A percentile compares a stretch with the other conserved stretches of the same genome.
Conservation (phyloP, 2,888 invertebrate species). For the Criorhina ranunculi region DNA sequence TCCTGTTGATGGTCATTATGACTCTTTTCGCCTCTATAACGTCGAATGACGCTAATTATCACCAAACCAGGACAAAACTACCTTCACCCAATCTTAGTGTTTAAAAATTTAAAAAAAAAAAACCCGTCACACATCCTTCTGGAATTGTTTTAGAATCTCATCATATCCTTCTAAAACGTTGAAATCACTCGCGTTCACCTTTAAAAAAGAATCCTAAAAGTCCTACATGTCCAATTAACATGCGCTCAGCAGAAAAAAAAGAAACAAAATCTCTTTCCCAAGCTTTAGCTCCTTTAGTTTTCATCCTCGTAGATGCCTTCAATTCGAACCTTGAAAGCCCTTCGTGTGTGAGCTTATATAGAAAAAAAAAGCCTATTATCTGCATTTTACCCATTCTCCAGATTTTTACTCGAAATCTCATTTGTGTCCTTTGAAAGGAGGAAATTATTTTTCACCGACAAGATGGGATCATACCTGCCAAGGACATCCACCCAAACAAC, state of each 20-base stretch:
- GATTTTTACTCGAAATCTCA: slow-evolving; percentile 9
- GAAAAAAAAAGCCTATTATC: slow-evolving; percentile 18
- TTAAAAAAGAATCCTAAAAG: background rate
- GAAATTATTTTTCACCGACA: slow-evolving; percentile 47
- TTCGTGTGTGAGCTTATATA: background rate
- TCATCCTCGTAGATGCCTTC: too few relatives aligned
- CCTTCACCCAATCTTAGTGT: too few relatives aligned
- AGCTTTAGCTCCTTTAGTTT: too few relatives aligned
- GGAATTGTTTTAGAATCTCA: too few relatives aligned
- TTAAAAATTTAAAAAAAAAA: too few relatives aligned
- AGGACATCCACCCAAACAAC: slow-evolving; percentile 15
- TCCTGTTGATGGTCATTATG: too few relatives aligned
- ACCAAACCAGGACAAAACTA: too few relatives aligned
- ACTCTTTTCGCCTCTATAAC: too few relatives aligned
- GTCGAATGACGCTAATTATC: too few relatives aligned
- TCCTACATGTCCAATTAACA: background rate
- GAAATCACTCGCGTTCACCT: background rate
- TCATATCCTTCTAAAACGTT: too few relatives aligned
- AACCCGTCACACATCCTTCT: too few relatives aligned
- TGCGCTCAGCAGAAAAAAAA: background rate
- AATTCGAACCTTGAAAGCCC: background rate
- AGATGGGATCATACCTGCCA: slow-evolving; percentile 37
- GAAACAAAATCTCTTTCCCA: background rate
- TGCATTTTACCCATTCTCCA: slow-evolving; percentile 5
- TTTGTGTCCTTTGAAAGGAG: slow-evolving; percentile 25